Evolutionary conservation across 2,113 vertebrate genomes (phyloP).

Genomic region (Tupaia tana): DNA sequence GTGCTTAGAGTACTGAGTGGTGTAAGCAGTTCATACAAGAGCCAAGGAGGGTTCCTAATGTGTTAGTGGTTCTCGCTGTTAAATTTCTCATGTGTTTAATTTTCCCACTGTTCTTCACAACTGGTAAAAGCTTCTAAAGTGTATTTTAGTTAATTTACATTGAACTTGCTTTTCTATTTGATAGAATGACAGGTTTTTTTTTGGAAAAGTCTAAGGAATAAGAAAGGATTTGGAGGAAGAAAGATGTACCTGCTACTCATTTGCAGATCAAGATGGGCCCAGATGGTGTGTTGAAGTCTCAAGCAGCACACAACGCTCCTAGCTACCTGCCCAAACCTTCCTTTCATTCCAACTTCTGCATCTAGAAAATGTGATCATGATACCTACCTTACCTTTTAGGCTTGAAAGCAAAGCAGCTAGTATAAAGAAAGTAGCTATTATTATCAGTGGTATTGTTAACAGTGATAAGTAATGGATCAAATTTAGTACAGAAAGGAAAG

Average conservation of each 20-base stretch:
- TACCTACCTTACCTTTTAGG: background rate
- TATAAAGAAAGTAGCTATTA: background rate
- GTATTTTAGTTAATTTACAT: conserved; percentile 57
- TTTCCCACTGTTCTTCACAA: conserved; percentile 17
- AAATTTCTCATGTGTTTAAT: no score
- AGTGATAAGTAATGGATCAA: background rate
- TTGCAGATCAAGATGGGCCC: background rate
- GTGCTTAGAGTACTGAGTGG: conserved; percentile 43
- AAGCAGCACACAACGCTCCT: background rate
- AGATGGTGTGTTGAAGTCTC: background rate
- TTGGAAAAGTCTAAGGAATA: background rate
- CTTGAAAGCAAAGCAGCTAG: background rate
- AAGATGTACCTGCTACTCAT: background rate
- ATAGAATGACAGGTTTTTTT: background rate
- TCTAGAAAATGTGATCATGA: background rate
- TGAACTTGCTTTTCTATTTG: background rate
- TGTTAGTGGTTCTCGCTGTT: conserved; percentile 52
- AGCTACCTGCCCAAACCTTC: background rate
- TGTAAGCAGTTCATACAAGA: conserved; percentile 51
- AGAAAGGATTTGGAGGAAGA: conserved; percentile 7
- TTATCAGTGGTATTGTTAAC: background rate
- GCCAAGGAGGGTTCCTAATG: conserved; percentile 37
- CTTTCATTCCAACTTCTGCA: background rate
- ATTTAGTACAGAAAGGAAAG: background rate
- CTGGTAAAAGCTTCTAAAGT: conserved; percentile 68